These are phyloP conservation scores for Melanocharis versteri DNA, from an alignment of 2,113 vertebrate genomes.

Conservation along the genomic window DNA sequence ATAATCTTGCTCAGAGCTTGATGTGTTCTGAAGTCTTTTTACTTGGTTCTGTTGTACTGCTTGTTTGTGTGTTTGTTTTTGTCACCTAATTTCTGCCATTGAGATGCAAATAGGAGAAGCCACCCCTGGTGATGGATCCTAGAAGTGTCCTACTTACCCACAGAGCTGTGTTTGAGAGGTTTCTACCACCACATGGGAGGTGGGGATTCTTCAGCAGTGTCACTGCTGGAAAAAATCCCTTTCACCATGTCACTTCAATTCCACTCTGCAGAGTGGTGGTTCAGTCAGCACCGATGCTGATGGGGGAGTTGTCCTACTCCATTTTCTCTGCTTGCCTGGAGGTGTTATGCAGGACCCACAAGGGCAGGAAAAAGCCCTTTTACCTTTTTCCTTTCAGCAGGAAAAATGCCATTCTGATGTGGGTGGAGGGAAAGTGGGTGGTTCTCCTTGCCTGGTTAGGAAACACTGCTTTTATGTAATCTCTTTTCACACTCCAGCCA, in stretches of 20 bases:
- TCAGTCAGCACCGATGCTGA: not conserved
- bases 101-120: not conserved
- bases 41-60: not conserved
- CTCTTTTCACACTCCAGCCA: not conserved
- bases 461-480: conserved; percentile 40
- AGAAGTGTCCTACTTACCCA: not conserved
- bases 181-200: not conserved
- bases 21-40: not conserved
- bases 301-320: not conserved
- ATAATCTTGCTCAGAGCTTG: not conserved
- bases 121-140: not conserved
- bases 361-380: not conserved
- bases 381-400: not conserved
- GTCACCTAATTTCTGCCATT: not conserved
- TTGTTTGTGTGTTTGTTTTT: not conserved
- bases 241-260: not conserved
- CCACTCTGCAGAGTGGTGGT: not conserved
- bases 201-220: not conserved
- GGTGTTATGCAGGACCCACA: not conserved
- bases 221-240: not conserved
- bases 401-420: not conserved
- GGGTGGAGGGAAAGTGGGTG: conserved; percentile 23
- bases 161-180: not conserved
- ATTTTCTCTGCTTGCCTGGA: not conserved
- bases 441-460: conserved; percentile 19